Evolutionary conservation across 2,888 invertebrate species (phyloP).

Genomic region (Cerastoderma edule): DNA sequence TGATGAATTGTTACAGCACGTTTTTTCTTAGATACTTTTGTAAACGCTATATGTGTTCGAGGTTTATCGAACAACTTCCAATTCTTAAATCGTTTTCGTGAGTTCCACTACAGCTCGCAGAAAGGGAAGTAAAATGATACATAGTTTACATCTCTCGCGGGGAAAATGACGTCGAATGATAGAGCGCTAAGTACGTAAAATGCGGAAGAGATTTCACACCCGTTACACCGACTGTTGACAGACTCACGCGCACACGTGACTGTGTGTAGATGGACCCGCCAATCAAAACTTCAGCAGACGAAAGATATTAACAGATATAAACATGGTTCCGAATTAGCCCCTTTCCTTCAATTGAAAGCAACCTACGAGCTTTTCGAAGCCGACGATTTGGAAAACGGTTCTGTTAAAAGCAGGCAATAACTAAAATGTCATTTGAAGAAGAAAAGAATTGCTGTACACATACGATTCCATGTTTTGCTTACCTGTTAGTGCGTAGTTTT

Average conservation of each 20-base stretch:
- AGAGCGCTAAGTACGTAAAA: slow-evolving; percentile 15
- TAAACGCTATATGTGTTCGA: background rate
- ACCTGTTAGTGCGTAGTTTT: background rate
- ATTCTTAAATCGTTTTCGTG: no score
- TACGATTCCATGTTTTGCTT: no score
- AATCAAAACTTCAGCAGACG: slow-evolving; percentile 54
- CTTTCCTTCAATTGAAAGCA: background rate
- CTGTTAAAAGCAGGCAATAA: background rate
- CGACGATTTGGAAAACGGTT: background rate
- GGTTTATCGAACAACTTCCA: background rate
- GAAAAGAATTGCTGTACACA: background rate
- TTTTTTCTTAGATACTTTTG: background rate
- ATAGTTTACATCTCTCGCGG: slow-evolving; percentile 15
- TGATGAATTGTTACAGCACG: background rate
- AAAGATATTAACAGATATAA: slow-evolving; percentile 49
- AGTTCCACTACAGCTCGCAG: background rate
- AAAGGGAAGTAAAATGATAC: slow-evolving; percentile 14
- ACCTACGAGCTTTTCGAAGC: background rate
- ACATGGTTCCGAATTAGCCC: slow-evolving; percentile 47
- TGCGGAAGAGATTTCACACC: slow-evolving; percentile 20
- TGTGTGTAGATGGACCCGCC: slow-evolving; percentile 54
- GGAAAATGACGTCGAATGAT: slow-evolving; percentile 14
- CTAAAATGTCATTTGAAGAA: background rate
- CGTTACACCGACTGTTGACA: slow-evolving; percentile 43
- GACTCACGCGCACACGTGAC: slow-evolving; percentile 56